A percentile compares a stretch with the other conserved stretches of the same genome.
These are phyloP conservation scores for Bubalus kerabau DNA, from an alignment of 2,113 vertebrate species.

Conservation along the genomic window DNA sequence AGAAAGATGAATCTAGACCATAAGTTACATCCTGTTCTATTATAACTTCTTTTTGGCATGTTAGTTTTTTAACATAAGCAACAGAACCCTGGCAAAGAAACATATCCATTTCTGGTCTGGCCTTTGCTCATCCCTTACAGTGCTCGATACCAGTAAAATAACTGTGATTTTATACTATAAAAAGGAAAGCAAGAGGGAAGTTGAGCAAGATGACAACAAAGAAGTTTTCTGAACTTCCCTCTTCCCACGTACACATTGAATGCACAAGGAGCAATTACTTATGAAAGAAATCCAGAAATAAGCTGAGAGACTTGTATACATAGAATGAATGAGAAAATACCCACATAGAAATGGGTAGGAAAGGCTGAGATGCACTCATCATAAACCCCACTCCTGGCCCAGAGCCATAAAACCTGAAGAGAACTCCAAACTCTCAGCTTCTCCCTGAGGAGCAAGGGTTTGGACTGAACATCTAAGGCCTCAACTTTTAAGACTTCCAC, in stretches of 20 bases:
- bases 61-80: background rate
- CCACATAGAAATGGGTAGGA: background rate
- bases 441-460: background rate
- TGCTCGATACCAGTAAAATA: background rate
- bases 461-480: background rate
- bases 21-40: background rate
- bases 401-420: background rate
- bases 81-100: background rate
- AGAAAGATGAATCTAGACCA: background rate
- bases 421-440: background rate
- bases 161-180: background rate
- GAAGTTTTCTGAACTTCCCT: background rate
- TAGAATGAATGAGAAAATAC: background rate
- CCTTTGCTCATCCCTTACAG: background rate
- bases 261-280: background rate
- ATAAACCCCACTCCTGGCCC: background rate
- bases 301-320: background rate
- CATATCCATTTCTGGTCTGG: background rate
- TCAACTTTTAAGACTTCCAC: background rate
- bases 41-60: background rate
- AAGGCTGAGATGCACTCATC: background rate
- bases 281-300: background rate
- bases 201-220: background rate
- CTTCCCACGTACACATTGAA: background rate
- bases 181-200: background rate